These are phyloP conservation scores for Fregata magnificens DNA, from an alignment of 2,113 vertebrate genomes.

Conservation along the genomic window DNA sequence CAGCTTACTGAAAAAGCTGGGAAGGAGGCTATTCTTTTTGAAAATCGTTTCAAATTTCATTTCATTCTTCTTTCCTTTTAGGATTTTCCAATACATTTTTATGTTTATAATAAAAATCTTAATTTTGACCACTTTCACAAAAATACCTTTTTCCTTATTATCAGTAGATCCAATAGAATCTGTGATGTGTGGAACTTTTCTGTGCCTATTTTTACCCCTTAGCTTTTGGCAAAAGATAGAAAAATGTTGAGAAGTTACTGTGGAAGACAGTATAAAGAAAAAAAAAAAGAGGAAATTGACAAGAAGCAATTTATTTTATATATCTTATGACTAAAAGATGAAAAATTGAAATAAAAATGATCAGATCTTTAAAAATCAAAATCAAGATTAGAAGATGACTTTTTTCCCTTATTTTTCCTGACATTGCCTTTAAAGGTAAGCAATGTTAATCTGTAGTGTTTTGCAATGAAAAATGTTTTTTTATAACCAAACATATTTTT, in stretches of 20 bases:
- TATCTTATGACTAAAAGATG: not conserved
- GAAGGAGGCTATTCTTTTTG: not conserved
- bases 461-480: not conserved
- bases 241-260: not conserved
- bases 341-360: not conserved
- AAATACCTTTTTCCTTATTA: not conserved
- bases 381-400: not conserved
- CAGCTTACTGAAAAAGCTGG: not conserved
- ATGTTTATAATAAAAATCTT: not conserved
- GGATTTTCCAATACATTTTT: not conserved
- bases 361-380: not conserved
- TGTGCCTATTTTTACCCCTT: not conserved
- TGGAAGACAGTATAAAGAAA: not conserved
- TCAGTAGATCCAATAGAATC: not conserved
- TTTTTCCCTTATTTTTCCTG: not conserved
- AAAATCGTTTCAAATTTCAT: not conserved
- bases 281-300: fast-evolving
- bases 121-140: not conserved
- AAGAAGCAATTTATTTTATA: not conserved
- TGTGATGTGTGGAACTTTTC: not conserved
- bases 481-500: not conserved
- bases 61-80: not conserved
- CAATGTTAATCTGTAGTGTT: not conserved
- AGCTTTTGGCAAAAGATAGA: not conserved
- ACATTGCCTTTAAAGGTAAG: not conserved